These are phyloP conservation scores for Leucoraja erinaceus DNA, from an alignment of 2,113 vertebrate species.

Conservation along the genomic window DNA sequence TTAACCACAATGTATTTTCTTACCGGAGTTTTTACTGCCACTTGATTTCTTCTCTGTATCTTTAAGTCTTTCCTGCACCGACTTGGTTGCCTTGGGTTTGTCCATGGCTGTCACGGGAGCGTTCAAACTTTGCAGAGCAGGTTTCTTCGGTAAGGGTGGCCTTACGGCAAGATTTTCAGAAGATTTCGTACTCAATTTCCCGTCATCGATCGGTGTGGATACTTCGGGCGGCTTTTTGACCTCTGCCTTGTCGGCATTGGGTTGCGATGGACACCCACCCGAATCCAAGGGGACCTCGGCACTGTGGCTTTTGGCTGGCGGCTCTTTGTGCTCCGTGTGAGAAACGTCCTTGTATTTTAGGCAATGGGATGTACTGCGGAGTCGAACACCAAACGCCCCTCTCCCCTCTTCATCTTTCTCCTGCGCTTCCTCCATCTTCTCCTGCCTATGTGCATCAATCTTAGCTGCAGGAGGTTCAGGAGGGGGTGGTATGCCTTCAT, in stretches of 20 bases:
- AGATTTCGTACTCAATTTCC: slow-evolving; percentile 50
- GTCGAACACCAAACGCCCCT: slow-evolving; percentile 72
- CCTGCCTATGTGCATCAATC: slow-evolving; percentile 41
- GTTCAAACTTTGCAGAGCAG: slow-evolving; percentile 49
- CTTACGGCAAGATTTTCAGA: slow-evolving; percentile 56
- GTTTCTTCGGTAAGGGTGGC: slow-evolving; percentile 58
- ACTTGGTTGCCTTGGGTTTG: slow-evolving; percentile 45
- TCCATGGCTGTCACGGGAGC: slow-evolving; percentile 43
- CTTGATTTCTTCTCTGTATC: slow-evolving; percentile 48
- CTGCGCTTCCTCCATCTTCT: slow-evolving; percentile 44
- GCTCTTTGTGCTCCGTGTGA: slow-evolving; percentile 48
- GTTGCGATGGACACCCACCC: slow-evolving; percentile 44
- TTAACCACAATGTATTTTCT: slow-evolving; percentile 46
- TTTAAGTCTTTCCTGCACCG: slow-evolving; percentile 47
- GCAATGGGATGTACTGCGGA: slow-evolving; percentile 76
- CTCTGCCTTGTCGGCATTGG: slow-evolving; percentile 49
- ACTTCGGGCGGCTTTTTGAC: background rate
- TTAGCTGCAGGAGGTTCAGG: slow-evolving; percentile 41
- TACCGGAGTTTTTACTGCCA: slow-evolving; percentile 60
- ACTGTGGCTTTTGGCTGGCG: slow-evolving; percentile 53
- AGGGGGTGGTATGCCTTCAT: slow-evolving; percentile 42
- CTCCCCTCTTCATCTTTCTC: slow-evolving; percentile 51
- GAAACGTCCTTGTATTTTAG: slow-evolving; percentile 54
- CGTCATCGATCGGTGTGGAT: slow-evolving; percentile 48
- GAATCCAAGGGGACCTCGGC: slow-evolving; percentile 54